A percentile compares a stretch with the other conserved stretches of the same genome.
phyloP scores from a whole-genome alignment of 1,140 invertebrate species.

The Pantala flavescens region DNA sequence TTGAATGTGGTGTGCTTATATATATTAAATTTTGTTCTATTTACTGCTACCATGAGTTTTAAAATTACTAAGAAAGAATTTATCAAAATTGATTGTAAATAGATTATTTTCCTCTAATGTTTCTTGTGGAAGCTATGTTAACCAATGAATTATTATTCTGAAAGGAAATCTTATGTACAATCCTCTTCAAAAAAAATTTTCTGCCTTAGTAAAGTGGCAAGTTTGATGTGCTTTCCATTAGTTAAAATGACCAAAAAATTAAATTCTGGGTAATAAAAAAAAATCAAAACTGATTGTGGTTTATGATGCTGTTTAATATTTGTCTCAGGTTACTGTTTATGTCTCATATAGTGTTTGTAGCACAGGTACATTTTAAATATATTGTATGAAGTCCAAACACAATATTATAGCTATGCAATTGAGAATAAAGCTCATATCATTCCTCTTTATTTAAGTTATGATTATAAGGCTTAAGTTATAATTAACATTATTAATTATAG shows the following conservation, averaged over 20 bases:
- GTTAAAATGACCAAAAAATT: not conserved
- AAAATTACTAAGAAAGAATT: not conserved
- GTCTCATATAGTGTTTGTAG: conserved; percentile 6
- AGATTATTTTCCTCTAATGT: not conserved
- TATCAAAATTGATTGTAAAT: not conserved
- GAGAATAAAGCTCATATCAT: not conserved
- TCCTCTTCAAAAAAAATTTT: too few relatives aligned
- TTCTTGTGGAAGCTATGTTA: not conserved
- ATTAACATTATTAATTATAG: too few relatives aligned
- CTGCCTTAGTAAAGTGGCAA: conserved; percentile 1
- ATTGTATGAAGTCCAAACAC: conserved; percentile 1
- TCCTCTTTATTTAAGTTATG: not conserved
- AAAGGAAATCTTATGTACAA: too few relatives aligned
- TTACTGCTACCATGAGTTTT: not conserved
- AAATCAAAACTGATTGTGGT: conserved; percentile 7
- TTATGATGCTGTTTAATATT: conserved; percentile 6
- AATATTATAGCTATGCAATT: not conserved
- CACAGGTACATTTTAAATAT: not conserved
- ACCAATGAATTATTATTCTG: not conserved
- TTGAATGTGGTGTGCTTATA: not conserved
- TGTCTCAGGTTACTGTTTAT: conserved; percentile 6
- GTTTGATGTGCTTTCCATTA: conserved; percentile 6
- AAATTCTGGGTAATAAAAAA: conserved; percentile 5
- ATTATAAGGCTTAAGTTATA: too few relatives aligned
- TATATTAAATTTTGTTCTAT: not conserved